Evolutionary conservation across 2,888 invertebrate genomes (phyloP), one percentile per base, ranked within the genome.

Genomic region (Bellardia bayeri): DNA sequence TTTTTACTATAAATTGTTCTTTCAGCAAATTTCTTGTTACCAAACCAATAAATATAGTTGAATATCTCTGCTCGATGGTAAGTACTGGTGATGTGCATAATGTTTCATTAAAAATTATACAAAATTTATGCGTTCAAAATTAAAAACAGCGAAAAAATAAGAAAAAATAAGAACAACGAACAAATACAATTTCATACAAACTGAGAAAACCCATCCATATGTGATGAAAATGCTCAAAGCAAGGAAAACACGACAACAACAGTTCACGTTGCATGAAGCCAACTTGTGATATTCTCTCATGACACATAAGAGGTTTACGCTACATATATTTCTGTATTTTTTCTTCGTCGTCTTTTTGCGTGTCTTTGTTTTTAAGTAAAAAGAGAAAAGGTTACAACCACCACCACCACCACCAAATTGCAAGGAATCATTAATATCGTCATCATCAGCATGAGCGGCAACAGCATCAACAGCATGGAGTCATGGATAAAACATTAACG

Each of bases 31-130:
- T 75, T 76, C 75, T 7, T 82, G 54, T 68, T 69, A 72, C 63
- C 63, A 68, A 72, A 82, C 72, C 79, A 85, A 68, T 79, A 85
- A 85, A 85, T 79, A 85, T 79, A 61, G 68, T 85, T 85, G 61
- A 85, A 79, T 58, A 66, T 79, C 51, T 79, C 51, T n/a, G 14
- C 23, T 68, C 51, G 58, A 33, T 68, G 79, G 61, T 79, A 79
- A 74, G 66, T 51, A 42, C 42, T 85, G 75, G 56, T 42, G 58
- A 68, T 56, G 78, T 79, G 75, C 78, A 87, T 84, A 81, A 81
- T 84, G 87, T 87, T 84, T 87, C 84, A 83, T 87, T 87, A 84
- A 84, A 87, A 82, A 81, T 87, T 82, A 74, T 78, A 78, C 81
- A 84, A 74, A 87, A 87, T 87, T 87, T 87, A 87, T 87, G 80